Evolutionary conservation across 2,113 vertebrate genomes (phyloP), one percentile per base, ranked within the genome.

Genomic region (Colius striatus): DNA sequence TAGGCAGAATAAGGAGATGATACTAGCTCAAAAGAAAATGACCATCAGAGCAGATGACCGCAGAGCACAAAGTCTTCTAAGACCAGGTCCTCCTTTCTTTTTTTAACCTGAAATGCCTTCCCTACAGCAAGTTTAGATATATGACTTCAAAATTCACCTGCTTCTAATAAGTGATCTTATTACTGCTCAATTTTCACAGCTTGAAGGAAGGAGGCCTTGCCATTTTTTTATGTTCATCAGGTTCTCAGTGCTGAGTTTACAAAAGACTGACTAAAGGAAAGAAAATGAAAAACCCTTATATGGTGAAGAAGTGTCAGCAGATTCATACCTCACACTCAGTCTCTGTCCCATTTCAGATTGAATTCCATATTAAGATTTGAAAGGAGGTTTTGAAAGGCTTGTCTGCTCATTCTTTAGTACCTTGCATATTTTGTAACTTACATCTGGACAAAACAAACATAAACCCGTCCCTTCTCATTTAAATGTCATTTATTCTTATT

Each of bases 131-230:
- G 53, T 73, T 74, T 38, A 85, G 48, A 73, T 80, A n/a, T 3
- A 43, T 16, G 47, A 70, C 79, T 89, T 80, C 75, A 85, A 94
- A 89, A 68, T 66, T 76, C 71, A 63, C 34, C 82, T 53, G 43
- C 29, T 87, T 60, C 63, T 84, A 70, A 90, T 5, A 70, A 63
- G 43, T 58, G 83, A 91, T 93, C 84, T 86, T 90, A 94, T 73
- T 91, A 38, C 58, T 11, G 32, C 54, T 66, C 29, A 55, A 88
- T 78, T 90, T 92, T 90, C 85, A 93, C 61, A 85, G 55, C 60
- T 76, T 50, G 75, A 86, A 75, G 76, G 84, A 68, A 92, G 92
- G 89, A 77, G 63, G 82, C 47, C 57, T 87, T 67, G 47, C 20
- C 23, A 10, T 55, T 79, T 85, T 89, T 83, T 43, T 15, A 60